These are phyloP conservation scores for Luffia ferchaultella DNA, from an alignment of 2,888 invertebrate species.

Conservation along the genomic window DNA sequence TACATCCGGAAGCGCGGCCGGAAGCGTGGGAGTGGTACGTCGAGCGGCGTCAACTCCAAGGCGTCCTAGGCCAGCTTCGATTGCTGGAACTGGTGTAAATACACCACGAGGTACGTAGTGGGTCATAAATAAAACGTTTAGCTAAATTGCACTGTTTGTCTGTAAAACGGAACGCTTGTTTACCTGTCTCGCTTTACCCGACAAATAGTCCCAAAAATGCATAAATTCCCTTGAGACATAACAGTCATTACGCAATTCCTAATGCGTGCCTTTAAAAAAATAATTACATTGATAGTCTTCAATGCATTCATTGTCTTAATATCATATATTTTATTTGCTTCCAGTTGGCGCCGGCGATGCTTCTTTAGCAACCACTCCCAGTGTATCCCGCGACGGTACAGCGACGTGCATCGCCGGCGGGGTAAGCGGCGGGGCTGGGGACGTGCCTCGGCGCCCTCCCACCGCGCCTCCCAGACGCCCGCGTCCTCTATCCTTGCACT, in stretches of 20 bases:
- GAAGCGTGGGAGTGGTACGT: slow-evolving; percentile 71
- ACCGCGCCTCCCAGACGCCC: slow-evolving; percentile 29
- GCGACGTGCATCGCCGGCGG: slow-evolving; percentile 27
- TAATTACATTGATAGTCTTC: too few species aligned
- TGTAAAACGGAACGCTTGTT: too few species aligned
- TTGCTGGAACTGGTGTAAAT: slow-evolving; percentile 85
- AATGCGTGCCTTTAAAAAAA: too few species aligned
- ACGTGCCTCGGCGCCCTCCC: slow-evolving; percentile 18
- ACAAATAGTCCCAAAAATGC: too few species aligned
- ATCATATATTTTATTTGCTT: too few species aligned
- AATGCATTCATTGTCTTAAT: too few species aligned
- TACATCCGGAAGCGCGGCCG: slow-evolving; percentile 56
- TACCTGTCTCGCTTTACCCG: too few species aligned
- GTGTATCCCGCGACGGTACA: slow-evolving; percentile 42
- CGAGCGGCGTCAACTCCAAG: slow-evolving; percentile 69
- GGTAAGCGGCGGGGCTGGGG: slow-evolving; percentile 21
- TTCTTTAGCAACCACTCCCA: slow-evolving; percentile 32
- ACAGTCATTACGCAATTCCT: too few species aligned
- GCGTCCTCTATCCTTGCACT: slow-evolving; percentile 28
- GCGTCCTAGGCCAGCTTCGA: slow-evolving; percentile 82
- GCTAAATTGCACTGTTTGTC: too few species aligned
- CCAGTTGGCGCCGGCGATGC: slow-evolving; percentile 22
- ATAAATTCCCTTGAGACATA: too few species aligned
- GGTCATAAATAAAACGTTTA: too few species aligned
- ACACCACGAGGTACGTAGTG: slow-evolving; percentile 47